These are phyloP conservation scores for Dromaius novaehollandiae DNA, from an alignment of 2,113 vertebrate genomes.

Conservation along the genomic window DNA sequence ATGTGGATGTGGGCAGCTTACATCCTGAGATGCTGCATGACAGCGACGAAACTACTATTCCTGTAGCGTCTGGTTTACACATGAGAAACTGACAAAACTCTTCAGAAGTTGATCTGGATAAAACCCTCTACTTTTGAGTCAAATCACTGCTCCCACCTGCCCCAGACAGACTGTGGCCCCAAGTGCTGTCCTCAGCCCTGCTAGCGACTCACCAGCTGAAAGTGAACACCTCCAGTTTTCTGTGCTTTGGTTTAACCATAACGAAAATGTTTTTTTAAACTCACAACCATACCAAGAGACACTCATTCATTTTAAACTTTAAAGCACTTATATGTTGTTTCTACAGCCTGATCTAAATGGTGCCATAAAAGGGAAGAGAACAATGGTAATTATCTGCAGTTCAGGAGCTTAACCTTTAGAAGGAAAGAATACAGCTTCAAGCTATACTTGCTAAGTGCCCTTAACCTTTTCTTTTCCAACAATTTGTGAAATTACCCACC, in stretches of 20 bases:
- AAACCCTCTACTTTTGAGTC: fast-evolving
- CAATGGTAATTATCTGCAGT: neutral
- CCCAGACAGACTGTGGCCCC: fast-evolving
- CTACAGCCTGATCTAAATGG: neutral
- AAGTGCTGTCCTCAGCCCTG: neutral
- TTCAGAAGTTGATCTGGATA: neutral
- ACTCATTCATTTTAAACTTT: neutral
- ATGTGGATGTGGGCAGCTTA: too few species aligned
- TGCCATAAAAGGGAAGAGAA: neutral
- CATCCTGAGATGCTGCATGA: fast-evolving
- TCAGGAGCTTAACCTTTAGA: neutral
- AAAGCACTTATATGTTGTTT: neutral
- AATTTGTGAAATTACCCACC: too few species aligned
- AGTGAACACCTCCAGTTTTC: neutral
- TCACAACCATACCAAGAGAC: neutral
- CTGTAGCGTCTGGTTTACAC: fast-evolving
- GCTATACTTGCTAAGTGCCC: neutral
- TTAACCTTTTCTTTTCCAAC: too few species aligned
- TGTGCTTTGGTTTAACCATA: neutral
- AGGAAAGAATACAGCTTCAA: neutral
- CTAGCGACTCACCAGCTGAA: fast-evolving
- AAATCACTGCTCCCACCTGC: fast-evolving
- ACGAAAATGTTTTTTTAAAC: neutral
- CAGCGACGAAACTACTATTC: fast-evolving
- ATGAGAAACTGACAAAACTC: neutral